Evolutionary conservation across 1,140 invertebrate species (phyloP).

Genomic region (Procambarus clarkii): DNA sequence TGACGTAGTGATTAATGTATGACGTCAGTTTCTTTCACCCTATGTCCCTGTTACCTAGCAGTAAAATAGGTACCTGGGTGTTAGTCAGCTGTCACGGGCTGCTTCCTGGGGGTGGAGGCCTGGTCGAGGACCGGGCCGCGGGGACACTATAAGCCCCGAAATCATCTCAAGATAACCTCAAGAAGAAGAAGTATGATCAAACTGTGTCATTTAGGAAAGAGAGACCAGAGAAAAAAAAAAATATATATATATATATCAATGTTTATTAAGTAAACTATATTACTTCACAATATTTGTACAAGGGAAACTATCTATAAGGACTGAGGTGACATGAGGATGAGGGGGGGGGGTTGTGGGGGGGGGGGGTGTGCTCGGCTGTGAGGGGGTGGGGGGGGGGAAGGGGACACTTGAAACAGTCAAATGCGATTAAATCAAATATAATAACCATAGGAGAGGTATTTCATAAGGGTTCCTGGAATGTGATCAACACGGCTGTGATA

Average conservation of each 20-base stretch:
- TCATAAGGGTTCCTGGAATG: not conserved
- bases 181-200: too few species aligned
- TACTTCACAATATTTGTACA: not conserved
- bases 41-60: too few species aligned
- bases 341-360: not conserved
- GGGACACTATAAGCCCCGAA: too few species aligned
- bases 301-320: not conserved
- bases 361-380: not conserved
- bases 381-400: not conserved
- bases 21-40: too few species aligned
- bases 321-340: not conserved
- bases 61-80: too few species aligned
- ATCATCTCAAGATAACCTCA: too few species aligned
- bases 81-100: too few species aligned
- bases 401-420: not conserved
- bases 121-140: too few species aligned
- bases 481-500: not conserved
- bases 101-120: too few species aligned
- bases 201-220: too few species aligned
- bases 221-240: not conserved
- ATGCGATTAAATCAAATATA: slow-evolving; percentile 5
- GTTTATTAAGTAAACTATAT: slow-evolving; percentile 18
- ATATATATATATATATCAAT: not conserved
- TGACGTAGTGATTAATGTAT: too few species aligned
- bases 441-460: not conserved